A percentile compares a stretch with the other conserved stretches of the same genome.
Evolutionary conservation across 2,888 invertebrate species (phyloP).

Genomic region (Limnephilus auricula): DNA sequence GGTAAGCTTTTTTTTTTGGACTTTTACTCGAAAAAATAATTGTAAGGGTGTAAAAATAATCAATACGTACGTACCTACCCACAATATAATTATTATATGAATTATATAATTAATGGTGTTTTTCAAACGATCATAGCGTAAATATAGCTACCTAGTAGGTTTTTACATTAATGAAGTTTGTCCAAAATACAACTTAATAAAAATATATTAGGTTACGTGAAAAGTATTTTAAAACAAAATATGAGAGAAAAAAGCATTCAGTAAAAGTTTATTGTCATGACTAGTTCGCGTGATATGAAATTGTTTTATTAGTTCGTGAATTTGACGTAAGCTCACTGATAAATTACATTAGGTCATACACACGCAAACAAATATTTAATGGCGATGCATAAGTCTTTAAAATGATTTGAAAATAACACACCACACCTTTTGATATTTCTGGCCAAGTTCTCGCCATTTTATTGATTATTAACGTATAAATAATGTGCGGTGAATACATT

Average conservation of each 20-base stretch:
- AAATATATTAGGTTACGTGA: background rate
- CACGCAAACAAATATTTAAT: slow-evolving; percentile 50
- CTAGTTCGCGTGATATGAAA: slow-evolving; percentile 27
- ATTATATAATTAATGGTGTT: too few species aligned
- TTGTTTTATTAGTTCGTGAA: slow-evolving; percentile 41
- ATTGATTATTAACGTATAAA: slow-evolving; percentile 43
- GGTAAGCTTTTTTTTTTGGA: too few species aligned
- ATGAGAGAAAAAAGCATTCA: background rate
- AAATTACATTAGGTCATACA: slow-evolving; percentile 39
- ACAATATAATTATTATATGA: too few species aligned
- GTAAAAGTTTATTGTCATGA: slow-evolving; percentile 13
- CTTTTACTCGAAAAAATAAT: too few species aligned
- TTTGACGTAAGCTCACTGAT: slow-evolving; percentile 35
- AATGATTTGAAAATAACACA: background rate
- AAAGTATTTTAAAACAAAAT: slow-evolving; percentile 5
- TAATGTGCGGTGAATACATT: background rate
- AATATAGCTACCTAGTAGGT: too few species aligned
- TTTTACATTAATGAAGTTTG: too few species aligned
- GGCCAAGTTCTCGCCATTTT: slow-evolving; percentile 29
- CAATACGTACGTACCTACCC: too few species aligned
- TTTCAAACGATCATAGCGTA: too few species aligned
- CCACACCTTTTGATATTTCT: slow-evolving; percentile 39
- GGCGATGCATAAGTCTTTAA: slow-evolving; percentile 44
- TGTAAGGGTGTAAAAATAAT: too few species aligned
- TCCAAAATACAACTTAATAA: too few species aligned